Evolutionary conservation across 2,797 vertebrate genomes (phyloP).

Genomic region (Betta splendens): DNA sequence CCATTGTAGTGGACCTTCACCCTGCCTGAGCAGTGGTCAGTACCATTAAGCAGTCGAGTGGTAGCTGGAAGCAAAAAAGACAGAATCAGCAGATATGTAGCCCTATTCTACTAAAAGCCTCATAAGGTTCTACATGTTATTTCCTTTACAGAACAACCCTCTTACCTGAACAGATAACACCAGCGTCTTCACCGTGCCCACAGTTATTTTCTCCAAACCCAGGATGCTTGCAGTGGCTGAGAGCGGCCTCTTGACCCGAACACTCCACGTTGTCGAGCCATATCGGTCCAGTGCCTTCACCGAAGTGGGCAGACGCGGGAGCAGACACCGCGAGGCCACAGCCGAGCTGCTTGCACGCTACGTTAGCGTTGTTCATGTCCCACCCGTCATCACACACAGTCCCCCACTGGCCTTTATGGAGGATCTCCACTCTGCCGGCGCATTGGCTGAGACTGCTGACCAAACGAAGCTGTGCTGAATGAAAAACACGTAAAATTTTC

Average conservation of each 20-base stretch:
- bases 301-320: too few relatives aligned
- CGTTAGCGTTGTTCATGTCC: constrained; percentile 62
- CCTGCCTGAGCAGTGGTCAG: constrained; percentile 66
- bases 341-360: constrained; percentile 68
- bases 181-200: constrained; percentile 70
- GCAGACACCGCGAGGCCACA: too few relatives aligned
- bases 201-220: constrained; percentile 69
- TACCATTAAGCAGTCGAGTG: constrained; percentile 66
- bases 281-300: constrained; percentile 46
- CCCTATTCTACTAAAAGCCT: too few relatives aligned
- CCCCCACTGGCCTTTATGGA: constrained; percentile 66
- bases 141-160: too few relatives aligned
- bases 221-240: constrained; percentile 62
- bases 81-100: constrained; percentile 1
- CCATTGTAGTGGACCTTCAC: constrained; percentile 54
- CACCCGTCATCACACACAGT: constrained; percentile 73
- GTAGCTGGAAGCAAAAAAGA: constrained; percentile 37
- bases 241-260: constrained; percentile 58
- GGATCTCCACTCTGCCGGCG: constrained; percentile 75
- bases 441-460: constrained; percentile 49
- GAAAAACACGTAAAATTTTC: too few relatives aligned
- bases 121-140: too few relatives aligned
- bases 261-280: constrained; percentile 73
- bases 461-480: constrained; percentile 59
- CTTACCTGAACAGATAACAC: constrained; percentile 70